Conservation (phyloP, 2,113 vertebrate species). For the Peromyscus californicus region DNA sequence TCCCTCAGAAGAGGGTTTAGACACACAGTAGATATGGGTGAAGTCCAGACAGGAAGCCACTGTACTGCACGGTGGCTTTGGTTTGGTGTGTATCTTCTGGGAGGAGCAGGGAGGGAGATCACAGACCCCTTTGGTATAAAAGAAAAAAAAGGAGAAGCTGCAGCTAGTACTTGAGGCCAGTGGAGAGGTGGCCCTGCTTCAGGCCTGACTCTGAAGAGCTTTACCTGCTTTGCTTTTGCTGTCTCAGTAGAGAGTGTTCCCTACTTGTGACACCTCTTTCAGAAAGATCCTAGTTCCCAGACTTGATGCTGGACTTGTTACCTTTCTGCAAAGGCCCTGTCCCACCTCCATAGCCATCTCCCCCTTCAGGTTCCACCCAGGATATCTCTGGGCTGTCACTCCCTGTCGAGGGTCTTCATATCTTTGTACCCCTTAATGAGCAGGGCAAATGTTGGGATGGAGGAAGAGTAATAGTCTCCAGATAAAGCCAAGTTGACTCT, state of each 20-base stretch:
- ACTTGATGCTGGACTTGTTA: neutral
- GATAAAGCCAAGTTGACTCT: neutral
- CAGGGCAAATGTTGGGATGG: neutral
- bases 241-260: neutral
- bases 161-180: neutral
- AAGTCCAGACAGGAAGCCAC: neutral
- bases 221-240: neutral
- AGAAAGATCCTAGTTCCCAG: neutral
- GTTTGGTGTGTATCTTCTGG: neutral
- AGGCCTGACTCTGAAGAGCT: neutral
- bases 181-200: neutral
- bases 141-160: neutral
- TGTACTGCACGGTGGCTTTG: neutral
- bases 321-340: neutral
- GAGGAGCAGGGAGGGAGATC: too few relatives aligned
- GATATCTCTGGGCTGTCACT: neutral
- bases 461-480: neutral
- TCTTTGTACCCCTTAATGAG: neutral
- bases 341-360: neutral
- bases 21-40: neutral
- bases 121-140: neutral
- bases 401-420: neutral
- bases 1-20: neutral
- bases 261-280: neutral
- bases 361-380: neutral